These are phyloP conservation scores for Dinocampus coccinellae DNA, from an alignment of 2,888 invertebrate species.

Conservation along the genomic window DNA sequence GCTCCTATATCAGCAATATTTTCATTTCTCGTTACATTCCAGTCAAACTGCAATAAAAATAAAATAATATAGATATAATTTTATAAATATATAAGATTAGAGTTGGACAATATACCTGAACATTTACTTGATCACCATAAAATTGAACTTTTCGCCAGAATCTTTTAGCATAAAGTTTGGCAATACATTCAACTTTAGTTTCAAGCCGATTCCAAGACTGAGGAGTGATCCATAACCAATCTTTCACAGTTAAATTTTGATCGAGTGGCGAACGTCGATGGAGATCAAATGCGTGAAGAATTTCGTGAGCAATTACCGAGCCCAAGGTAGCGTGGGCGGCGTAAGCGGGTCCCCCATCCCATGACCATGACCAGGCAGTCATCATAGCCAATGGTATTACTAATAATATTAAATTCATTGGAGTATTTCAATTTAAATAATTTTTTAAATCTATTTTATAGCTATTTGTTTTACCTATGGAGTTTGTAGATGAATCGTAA, in stretches of 20 bases:
- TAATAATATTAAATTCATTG: constrained; percentile 41
- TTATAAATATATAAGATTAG: not conserved
- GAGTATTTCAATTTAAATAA: constrained; percentile 6
- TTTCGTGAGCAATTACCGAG: constrained; percentile 71
- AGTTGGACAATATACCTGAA: constrained; percentile 63
- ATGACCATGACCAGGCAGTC: constrained; percentile 70
- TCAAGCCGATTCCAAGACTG: constrained; percentile 68
- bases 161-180: constrained; percentile 68
- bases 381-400: constrained; percentile 71
- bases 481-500: constrained; percentile 71
- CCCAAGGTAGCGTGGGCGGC: constrained; percentile 70
- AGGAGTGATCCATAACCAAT: constrained; percentile 67
- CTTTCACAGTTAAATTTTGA: constrained; percentile 58
- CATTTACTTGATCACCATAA: constrained; percentile 68
- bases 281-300: constrained; percentile 71
- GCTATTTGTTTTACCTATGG: constrained; percentile 64
- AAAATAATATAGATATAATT: constrained; percentile 13
- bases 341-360: constrained; percentile 69
- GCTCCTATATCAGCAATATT: constrained; percentile 72
- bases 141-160: constrained; percentile 69
- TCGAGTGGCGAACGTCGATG: constrained; percentile 62
- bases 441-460: not conserved
- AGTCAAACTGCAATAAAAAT: constrained; percentile 68
- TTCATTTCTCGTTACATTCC: constrained; percentile 72
- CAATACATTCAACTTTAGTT: constrained; percentile 69